Evolutionary conservation across 2,888 invertebrate genomes (phyloP).

Genomic region (Tenthredo notha): DNA sequence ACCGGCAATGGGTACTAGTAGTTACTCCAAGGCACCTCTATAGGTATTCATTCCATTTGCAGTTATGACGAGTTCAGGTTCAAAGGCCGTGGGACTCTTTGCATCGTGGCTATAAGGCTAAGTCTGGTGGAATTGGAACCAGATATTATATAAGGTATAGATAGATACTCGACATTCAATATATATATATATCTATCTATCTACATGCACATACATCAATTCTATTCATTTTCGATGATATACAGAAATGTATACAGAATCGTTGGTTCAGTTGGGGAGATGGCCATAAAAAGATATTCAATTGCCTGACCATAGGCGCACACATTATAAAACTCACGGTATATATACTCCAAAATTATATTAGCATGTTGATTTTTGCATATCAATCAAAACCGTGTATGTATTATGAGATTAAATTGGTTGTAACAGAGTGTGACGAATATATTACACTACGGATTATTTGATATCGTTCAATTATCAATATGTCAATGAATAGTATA

Average conservation of each 20-base stretch:
- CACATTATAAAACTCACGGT: no score
- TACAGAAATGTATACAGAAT: no score
- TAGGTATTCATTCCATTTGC: slow-evolving; percentile 76
- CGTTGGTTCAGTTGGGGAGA: no score
- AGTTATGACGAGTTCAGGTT: slow-evolving; percentile 76
- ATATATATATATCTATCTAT: no score
- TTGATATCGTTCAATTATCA: neutral
- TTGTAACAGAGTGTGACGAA: slow-evolving; percentile 4
- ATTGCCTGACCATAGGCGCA: no score
- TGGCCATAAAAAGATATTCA: no score
- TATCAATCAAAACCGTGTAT: slow-evolving; percentile 43
- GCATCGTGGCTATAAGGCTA: slow-evolving; percentile 60
- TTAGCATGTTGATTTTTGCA: no score
- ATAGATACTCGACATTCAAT: no score
- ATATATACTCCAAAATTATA: no score
- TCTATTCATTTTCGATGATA: no score
- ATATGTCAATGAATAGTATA: no score
- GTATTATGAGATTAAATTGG: slow-evolving; percentile 33
- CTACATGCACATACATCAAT: no score
- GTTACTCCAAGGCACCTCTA: slow-evolving; percentile 68
- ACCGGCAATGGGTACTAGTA: slow-evolving; percentile 69
- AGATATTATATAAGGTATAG: neutral
- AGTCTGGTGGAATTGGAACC: slow-evolving; percentile 4
- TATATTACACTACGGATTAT: neutral
- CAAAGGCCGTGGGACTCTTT: slow-evolving; percentile 76